Percentiles rank a stretch among this genome's conserved stretches.
Evolutionary conservation across 1,140 invertebrate genomes (phyloP).

Genomic region (Drosophila ananassae): DNA sequence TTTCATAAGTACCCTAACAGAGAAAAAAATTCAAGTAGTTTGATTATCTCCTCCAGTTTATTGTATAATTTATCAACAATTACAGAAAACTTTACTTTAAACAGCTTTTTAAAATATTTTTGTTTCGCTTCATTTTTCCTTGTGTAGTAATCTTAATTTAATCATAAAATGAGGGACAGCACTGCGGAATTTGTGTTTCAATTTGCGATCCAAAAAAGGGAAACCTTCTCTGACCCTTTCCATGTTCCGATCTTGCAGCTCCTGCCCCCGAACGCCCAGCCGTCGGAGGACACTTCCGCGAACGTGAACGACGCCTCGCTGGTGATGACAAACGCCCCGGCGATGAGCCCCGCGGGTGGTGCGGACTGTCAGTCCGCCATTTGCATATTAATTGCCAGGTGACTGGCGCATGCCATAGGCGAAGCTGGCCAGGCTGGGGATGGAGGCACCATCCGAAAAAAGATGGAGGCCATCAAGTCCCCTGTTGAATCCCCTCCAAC

Average conservation of each 20-base stretch:
- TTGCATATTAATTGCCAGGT: constrained; percentile 78
- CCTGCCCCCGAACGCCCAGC: constrained; percentile 62
- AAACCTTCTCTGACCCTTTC: constrained; percentile 7
- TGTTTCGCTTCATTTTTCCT: background rate
- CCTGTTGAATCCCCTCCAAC: background rate
- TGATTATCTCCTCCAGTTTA: background rate
- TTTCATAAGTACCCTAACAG: constrained; percentile 20
- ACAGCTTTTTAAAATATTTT: too few relatives aligned
- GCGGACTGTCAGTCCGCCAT: constrained; percentile 64
- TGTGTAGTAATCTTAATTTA: constrained; percentile 16
- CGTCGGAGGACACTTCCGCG: constrained; percentile 55
- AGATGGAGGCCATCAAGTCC: constrained; percentile 76
- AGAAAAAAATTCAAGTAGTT: background rate
- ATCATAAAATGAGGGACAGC: constrained; percentile 14
- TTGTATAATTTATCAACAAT: background rate
- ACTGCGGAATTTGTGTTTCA: constrained; percentile 34
- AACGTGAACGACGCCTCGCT: constrained; percentile 69
- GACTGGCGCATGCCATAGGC: constrained; percentile 77
- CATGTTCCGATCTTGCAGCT: constrained; percentile 54
- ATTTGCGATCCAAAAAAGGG: constrained; percentile 19
- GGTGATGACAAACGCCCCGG: constrained; percentile 78
- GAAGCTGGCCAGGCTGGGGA: constrained; percentile 41
- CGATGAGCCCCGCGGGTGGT: constrained; percentile 75
- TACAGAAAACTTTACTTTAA: background rate
- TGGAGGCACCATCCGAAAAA: constrained; percentile 9